These are phyloP conservation scores for Pseudopipra pipra DNA, from an alignment of 2,113 vertebrate genomes.

Conservation along the genomic window DNA sequence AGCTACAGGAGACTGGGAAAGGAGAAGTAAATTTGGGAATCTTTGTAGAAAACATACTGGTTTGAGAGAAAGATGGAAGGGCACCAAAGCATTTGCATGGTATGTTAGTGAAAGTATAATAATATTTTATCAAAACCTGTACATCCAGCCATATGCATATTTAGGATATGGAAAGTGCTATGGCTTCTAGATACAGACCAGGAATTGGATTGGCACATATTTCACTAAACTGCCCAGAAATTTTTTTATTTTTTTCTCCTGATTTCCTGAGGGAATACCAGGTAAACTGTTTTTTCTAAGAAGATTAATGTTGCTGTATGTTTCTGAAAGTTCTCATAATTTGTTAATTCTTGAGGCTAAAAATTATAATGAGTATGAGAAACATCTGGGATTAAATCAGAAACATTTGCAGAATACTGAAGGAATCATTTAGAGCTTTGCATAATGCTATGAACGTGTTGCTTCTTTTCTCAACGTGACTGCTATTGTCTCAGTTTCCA, in stretches of 20 bases:
- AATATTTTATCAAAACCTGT: neutral
- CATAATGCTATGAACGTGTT: neutral
- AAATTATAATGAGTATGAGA: neutral
- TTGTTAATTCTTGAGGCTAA: neutral
- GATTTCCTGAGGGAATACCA: neutral
- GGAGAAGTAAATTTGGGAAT: neutral
- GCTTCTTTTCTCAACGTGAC: neutral
- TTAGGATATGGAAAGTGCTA: neutral
- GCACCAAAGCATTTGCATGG: neutral
- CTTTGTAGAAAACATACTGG: neutral
- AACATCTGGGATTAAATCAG: neutral
- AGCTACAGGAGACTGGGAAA: neutral
- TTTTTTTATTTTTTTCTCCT: neutral
- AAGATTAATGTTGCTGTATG: neutral
- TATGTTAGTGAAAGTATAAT: neutral
- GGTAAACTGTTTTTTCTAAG: neutral
- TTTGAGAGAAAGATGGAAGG: neutral
- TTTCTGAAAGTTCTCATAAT: neutral
- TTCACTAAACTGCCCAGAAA: neutral
- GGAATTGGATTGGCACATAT: neutral
- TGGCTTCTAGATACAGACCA: neutral
- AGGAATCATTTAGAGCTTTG: neutral
- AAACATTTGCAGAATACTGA: neutral
- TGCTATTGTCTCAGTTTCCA: neutral
- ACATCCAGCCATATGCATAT: neutral